Conservation (phyloP, 1,140 invertebrate species). For the Neocloeon triangulifer region DNA sequence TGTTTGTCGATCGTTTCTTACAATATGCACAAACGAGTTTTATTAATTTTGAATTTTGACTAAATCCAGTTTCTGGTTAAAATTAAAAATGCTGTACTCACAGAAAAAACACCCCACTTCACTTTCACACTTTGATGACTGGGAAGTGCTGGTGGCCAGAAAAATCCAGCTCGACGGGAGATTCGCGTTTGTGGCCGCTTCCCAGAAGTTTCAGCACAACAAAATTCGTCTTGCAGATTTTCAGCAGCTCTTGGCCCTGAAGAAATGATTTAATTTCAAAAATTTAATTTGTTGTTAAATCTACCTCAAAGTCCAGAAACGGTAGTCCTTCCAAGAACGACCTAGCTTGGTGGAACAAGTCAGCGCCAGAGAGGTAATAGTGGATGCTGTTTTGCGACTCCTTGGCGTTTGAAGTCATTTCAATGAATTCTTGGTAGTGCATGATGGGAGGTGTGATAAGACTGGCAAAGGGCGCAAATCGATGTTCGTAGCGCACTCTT, state of each 20-base stretch:
- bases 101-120: too few species aligned
- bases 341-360: constrained; percentile 79
- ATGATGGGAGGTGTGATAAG: constrained; percentile 77
- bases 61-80: too few species aligned
- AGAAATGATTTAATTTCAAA: constrained; percentile 8
- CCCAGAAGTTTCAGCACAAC: constrained; percentile 79
- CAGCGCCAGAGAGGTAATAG: constrained; percentile 59
- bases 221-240: constrained; percentile 85
- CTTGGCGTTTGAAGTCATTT: constrained; percentile 23
- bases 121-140: constrained; percentile 75
- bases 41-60: too few species aligned
- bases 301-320: constrained; percentile 58
- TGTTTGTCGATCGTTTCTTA: too few species aligned
- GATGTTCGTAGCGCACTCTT: constrained; percentile 79
- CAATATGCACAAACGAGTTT: too few species aligned
- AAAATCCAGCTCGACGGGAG: constrained; percentile 80
- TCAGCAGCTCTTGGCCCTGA: constrained; percentile 64
- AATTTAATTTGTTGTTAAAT: constrained; percentile 7
- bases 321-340: constrained; percentile 57
- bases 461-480: constrained; percentile 70
- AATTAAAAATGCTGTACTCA: too few species aligned
- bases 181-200: constrained; percentile 73
- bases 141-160: constrained; percentile 72
- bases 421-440: constrained; percentile 62
- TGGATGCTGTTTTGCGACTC: constrained; percentile 19